Percentiles rank a stretch among this genome's conserved stretches.
These are phyloP conservation scores for Meriones psammophilus DNA, from an alignment of 2,797 vertebrate species.

Conservation along the genomic window DNA sequence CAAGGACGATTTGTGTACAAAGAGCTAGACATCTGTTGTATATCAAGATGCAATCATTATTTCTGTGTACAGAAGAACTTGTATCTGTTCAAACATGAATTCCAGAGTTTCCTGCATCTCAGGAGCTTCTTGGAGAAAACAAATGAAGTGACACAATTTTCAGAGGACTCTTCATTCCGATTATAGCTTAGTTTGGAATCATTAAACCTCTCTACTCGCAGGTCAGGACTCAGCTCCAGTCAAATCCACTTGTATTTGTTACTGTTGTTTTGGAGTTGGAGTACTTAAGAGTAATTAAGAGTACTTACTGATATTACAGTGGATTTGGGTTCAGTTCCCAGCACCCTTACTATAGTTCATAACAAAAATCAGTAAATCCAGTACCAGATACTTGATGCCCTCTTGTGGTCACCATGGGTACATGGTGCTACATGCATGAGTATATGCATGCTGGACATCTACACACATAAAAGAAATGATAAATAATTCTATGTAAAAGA, in stretches of 20 bases:
- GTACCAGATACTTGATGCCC: not conserved
- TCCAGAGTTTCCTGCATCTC: constrained; percentile 54
- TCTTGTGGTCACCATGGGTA: not conserved
- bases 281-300: not conserved
- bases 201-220: not conserved
- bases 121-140: constrained; percentile 43
- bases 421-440: not conserved
- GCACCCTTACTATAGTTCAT: not conserved
- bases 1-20: constrained; percentile 32
- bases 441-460: not conserved
- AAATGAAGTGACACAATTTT: constrained; percentile 51
- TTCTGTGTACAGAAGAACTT: constrained; percentile 45
- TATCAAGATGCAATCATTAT: not conserved
- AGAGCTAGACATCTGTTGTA: constrained; percentile 41
- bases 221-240: not conserved
- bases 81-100: constrained; percentile 4
- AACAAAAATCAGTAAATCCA: not conserved
- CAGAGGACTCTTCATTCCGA: constrained; percentile 28
- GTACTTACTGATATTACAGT: not conserved
- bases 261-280: not conserved
- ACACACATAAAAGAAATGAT: not conserved
- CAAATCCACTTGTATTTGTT: not conserved
- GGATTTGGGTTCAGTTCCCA: not conserved
- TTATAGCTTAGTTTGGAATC: constrained; percentile 38
- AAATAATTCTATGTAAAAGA: not conserved